Base-by-base conservation (phyloP, 2,113 vertebrate genomes). In the Azemiops feae region DNA sequence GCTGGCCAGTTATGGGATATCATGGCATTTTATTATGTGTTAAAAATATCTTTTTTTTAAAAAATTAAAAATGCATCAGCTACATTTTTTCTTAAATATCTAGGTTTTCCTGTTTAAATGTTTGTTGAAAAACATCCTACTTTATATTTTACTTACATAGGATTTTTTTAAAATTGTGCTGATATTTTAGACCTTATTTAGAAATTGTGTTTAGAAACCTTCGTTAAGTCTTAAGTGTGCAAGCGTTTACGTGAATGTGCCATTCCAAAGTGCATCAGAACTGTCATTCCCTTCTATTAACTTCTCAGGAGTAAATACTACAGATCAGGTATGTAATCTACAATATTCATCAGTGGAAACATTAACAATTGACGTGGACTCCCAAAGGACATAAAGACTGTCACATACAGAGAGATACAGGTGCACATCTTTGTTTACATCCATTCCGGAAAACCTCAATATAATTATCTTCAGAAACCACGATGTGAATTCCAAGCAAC, bases 211-310 rank as follows among this genome's bases (percentile, higher is more conserved):
- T 97, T 98, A 97, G 97, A 97, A 97, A 97, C 96, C 97, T 96
- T 98, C 97, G 97, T 93, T 97, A 98, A 98, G 98, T 99, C 98
- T 98, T 99, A 99, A 98, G 97, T 98, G 96, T 98, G 97, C 97
- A 97, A 98, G 97, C 95, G 98, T 98, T 98, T 97, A 98, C 97
- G 97, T 97, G 96, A 98, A 96, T 98, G 97, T 98, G 98, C 98
- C 98, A 98, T 98, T 98, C 98, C 98, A 98, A 97, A 98, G 97
- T 98, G 98, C 98, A 97, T 98, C 97, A 96, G 96, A 97, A 98
- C 97, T 98, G 98, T 98, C 97, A 98, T 98, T 98, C 98, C 98
- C 97, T 98, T 97, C 97, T 97, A 97, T 96, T 97, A 94, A 96
- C 97, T 98, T 98, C 98, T 98, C 98, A 98, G 98, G 98, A 98